Base-by-base conservation (phyloP, 2,797 vertebrate genomes). In the Falco cherrug region DNA sequence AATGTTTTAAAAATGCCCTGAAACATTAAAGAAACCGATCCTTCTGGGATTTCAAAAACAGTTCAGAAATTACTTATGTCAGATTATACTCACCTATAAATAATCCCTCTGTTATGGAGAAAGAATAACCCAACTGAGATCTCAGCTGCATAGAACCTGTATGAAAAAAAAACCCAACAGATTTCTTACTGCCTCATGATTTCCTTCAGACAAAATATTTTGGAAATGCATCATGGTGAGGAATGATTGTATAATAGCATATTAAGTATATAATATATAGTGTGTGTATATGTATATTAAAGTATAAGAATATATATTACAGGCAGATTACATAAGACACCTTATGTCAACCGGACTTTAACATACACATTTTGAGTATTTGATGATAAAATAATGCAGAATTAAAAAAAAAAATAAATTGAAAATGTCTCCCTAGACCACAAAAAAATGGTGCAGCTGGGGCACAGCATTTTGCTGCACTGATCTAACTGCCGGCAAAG, bases 101-200 rank as follows among this genome's bases (percentile, higher is more conserved):
- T 98, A 90, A 99, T 93, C 83, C 99, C 99, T 98, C 98, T 99
- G 97, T 97, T 98, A 97, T 99, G 99, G 92, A 99, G 98, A 95
- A 99, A 99, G 97, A 99, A 99, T 69, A 99, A 98, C 11, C 99
- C 99, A 48, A 99, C 98, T 94, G 99, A 99, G 87, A 99, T 99
- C 98, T 99, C 99, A 96, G 99, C 99, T 94, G 99, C 99, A 76
- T 99, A 99, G 98, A 99, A 99, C 97, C 99, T 99, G 98, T 63
- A 98, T 97, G 70, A 68, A 94, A 90, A 78, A 70, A 92, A 4
- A 11, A 37, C 2, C 8, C n/a, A 26, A 67, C 50, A 89, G 41
- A 48, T 54, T 80, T 85, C 54, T 84, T 84, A 76, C 3, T 67
- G 60, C 24, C 31, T 57, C 65, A 17, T 12, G 13, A 74, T 28